Evolutionary conservation across 2,888 invertebrate genomes (phyloP), one percentile per base, ranked within the genome.

Genomic region (Cyclophora punctaria): DNA sequence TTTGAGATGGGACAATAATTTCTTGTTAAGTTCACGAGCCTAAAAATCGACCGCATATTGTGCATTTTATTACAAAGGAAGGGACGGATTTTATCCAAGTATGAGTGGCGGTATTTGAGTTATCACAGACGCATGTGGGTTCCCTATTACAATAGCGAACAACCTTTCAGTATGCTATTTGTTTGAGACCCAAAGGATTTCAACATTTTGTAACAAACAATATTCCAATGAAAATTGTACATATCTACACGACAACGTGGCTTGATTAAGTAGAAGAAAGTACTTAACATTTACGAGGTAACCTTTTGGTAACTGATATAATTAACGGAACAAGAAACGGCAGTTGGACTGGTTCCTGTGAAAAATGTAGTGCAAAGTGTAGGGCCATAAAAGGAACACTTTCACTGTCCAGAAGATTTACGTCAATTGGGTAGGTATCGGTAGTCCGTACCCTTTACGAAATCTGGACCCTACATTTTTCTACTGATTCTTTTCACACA

Each of bases 11-110:
- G 56, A 52, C 60, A 65, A 69, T 64, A 67, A 71, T 66, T 66
- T 64, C 65, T 65, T 66, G 62, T 65, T 64, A 72, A 66, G 60
- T 66, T 69, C 58, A 63, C 56, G 57, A 66, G 59, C 66, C 63
- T 67, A 66, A 74, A 69, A 71, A 66, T 75, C 73, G 64, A 66
- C 69, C 69, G 66, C 66, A 67, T 71, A 69, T 66, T 66, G 72
- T 69, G 65, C 58, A 65, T 58, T 66, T 73, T 74, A 75, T 72
- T 68, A 69, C 68, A 66, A 69, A 63, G 65, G 64, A 67, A 71
- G 67, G 70, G 70, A 67, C 66, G 63, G 66, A 66, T 64, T 71
- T 69, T 66, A 67, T 69, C 64, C 63, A 69, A 64, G 68, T 71
- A 73, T 73, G 67, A 68, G 64, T 63, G 70, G 70, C 69, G 72